phyloP scores from a whole-genome alignment of 1,140 invertebrate species.

The Venturia canescens region DNA sequence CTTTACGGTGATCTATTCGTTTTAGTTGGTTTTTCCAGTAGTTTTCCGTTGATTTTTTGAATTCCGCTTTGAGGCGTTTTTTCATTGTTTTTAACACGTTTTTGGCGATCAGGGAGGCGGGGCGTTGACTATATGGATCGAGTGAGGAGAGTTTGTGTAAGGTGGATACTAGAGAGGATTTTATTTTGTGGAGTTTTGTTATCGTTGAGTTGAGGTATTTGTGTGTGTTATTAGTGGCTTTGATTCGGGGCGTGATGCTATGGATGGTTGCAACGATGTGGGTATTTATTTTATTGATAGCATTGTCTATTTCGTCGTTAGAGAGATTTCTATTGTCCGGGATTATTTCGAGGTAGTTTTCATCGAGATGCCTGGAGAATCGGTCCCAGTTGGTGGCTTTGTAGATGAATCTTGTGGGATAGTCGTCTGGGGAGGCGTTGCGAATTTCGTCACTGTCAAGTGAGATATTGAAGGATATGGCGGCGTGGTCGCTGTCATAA shows the following conservation, averaged over 20 bases:
- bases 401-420: not conserved
- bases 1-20: conserved; percentile 43
- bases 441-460: not conserved
- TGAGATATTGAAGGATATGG: conserved; percentile 8
- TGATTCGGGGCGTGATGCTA: not conserved
- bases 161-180: conserved; percentile 4
- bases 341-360: not conserved
- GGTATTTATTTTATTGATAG: not conserved
- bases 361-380: conserved; percentile 25
- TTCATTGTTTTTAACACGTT: not conserved
- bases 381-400: conserved; percentile 47
- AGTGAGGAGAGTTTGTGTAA: conserved; percentile 1
- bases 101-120: not conserved
- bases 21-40: conserved; percentile 46
- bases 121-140: not conserved
- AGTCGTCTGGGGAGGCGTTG: not conserved
- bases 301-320: conserved; percentile 33
- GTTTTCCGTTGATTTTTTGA: conserved; percentile 4
- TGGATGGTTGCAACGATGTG: conserved; percentile 19
- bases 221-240: not conserved
- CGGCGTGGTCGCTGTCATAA: conserved; percentile 47
- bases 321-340: conserved; percentile 41
- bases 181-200: conserved; percentile 34
- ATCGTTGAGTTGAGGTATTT: conserved; percentile 40
- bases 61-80: conserved; percentile 9